A percentile compares a stretch with the other conserved stretches of the same genome.
These are phyloP conservation scores for Manis pentadactyla DNA, from an alignment of 2,797 vertebrate species.

Conservation along the genomic window DNA sequence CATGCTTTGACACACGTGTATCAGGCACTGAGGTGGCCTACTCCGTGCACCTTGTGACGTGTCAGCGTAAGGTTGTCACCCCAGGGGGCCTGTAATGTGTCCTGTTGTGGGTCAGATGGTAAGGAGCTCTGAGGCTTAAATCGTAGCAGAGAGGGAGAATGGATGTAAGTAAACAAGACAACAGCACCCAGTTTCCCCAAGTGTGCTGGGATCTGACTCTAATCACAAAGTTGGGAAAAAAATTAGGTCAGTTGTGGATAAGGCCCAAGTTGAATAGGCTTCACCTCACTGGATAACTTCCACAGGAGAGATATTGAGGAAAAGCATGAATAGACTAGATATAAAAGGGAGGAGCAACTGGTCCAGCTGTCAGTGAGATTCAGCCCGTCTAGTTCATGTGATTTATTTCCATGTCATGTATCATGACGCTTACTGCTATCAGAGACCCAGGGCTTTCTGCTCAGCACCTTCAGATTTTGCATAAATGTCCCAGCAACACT, in stretches of 20 bases:
- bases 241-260: neutral
- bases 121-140: neutral
- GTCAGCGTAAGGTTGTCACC: neutral
- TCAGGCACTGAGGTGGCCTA: neutral
- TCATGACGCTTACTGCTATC: neutral
- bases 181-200: neutral
- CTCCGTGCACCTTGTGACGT: neutral
- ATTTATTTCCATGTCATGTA: neutral
- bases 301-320: neutral
- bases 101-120: neutral
- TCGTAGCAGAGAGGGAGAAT: neutral
- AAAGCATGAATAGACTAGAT: neutral
- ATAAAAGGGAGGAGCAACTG: neutral
- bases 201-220: neutral
- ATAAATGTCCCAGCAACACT: neutral
- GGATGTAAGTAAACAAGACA: neutral
- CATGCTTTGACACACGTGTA: neutral
- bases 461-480: neutral
- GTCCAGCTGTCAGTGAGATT: neutral
- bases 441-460: neutral
- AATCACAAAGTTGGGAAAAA: neutral
- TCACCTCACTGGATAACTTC: neutral
- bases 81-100: accelerated
- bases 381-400: neutral
- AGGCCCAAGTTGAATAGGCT: neutral